Evolutionary conservation across 1,140 invertebrate genomes (phyloP).

Genomic region (Pseudomyrmex cubaensis): DNA sequence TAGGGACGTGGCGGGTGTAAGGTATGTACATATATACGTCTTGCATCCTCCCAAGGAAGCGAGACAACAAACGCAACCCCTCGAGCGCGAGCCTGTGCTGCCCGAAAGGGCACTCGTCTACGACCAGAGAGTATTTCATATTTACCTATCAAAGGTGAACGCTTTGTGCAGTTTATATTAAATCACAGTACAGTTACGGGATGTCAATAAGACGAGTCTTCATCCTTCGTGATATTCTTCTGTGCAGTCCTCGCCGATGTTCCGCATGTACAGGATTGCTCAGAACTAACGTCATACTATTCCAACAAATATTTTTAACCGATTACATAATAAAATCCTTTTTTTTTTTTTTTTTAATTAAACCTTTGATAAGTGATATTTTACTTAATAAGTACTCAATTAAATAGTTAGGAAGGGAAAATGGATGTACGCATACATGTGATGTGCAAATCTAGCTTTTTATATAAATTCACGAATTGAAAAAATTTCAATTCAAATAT

Average conservation of each 20-base stretch:
- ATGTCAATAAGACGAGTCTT: slow-evolving; percentile 76
- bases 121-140: slow-evolving; percentile 79
- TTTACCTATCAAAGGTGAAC: slow-evolving; percentile 80
- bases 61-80: slow-evolving; percentile 56
- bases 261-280: slow-evolving; percentile 7
- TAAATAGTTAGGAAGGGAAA: too few relatives aligned
- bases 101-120: slow-evolving; percentile 70
- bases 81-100: slow-evolving; percentile 61
- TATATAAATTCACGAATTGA: too few relatives aligned
- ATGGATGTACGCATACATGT: too few relatives aligned
- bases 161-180: slow-evolving; percentile 82
- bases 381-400: too few relatives aligned
- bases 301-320: background rate
- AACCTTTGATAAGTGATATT: too few relatives aligned
- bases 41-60: slow-evolving; percentile 60
- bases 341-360: too few relatives aligned
- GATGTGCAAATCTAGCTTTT: too few relatives aligned
- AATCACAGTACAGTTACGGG: slow-evolving; percentile 77
- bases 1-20: background rate
- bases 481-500: too few relatives aligned
- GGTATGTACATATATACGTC: slow-evolving; percentile 26
- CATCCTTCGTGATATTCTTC: slow-evolving; percentile 36
- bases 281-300: background rate
- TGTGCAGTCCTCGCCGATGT: background rate
- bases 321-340: too few relatives aligned